These are phyloP conservation scores for Dioctria linearis DNA, from an alignment of 2,888 invertebrate genomes.

Conservation along the genomic window DNA sequence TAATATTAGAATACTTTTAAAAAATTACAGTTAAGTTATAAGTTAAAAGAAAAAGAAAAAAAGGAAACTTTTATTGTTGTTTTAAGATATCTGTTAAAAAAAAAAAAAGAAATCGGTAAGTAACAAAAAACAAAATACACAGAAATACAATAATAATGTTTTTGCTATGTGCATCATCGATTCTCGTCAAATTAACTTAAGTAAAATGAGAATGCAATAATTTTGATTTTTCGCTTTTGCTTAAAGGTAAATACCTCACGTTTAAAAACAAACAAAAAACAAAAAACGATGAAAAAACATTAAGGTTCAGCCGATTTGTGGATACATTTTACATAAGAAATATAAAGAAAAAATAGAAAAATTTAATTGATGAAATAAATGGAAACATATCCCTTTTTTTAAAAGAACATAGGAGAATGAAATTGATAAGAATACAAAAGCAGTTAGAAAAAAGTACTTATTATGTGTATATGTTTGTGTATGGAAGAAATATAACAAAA, in stretches of 20 bases:
- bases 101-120: conserved; percentile 2
- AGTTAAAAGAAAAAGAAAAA: neutral
- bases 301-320: neutral
- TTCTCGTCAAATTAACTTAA: conserved; percentile 18
- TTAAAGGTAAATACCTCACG: neutral
- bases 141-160: neutral
- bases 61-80: neutral
- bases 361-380: conserved; percentile 1
- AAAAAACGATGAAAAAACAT: conserved; percentile 13
- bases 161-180: neutral
- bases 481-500: conserved; percentile 45
- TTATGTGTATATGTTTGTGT: conserved; percentile 49
- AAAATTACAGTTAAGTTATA: neutral
- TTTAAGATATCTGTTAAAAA: conserved; percentile 4
- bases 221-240: conserved; percentile 20
- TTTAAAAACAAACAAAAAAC: neutral
- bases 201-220: neutral
- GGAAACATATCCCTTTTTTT: conserved; percentile 51
- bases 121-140: neutral
- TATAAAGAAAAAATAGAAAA: neutral
- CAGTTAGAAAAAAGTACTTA: conserved; percentile 15
- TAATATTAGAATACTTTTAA: conserved; percentile 2
- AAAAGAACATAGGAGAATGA: conserved; percentile 19
- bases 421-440: conserved; percentile 20
- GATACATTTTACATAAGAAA: conserved; percentile 25